Base-by-base conservation (phyloP, 2,113 vertebrate species). In the Lanius ludovicianus region DNA sequence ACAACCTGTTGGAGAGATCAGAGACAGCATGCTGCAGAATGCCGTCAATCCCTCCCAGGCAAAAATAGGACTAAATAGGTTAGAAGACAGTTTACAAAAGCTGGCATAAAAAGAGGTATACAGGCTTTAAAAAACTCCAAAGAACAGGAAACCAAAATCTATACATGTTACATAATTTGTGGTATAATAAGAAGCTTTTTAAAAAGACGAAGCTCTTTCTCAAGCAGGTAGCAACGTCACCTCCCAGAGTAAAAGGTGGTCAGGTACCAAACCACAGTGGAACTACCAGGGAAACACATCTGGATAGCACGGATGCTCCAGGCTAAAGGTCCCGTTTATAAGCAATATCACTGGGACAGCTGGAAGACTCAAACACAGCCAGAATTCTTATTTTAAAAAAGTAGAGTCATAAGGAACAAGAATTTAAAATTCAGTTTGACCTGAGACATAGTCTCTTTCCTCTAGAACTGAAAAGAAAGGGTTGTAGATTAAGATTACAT, bases 41-140 rank as follows among this genome's bases (percentile, higher is more conserved):
- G 76, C 71, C 0, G 2, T 49, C 82, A 67, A 33, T 70, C 74
- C 60, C 90, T 93, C 44, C 68, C 63, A 93, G 87, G 63, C 90
- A 92, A 86, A 96, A 91, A 19, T 3, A 91, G 50, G 52, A 70
- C 65, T 84, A 94, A 94, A 91, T 59, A 86, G 69, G 44, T 67
- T 86, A 64, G 65, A 89, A 88, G 75, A 64, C 39, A 88, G 68
- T 56, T 93, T 74, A 81, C 25, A 74, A 89, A 96, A 91, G 53
- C 77, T 82, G 41, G 33, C 47, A 68, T 44, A 53, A 81, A 84
- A 60, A 84, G 30, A 88, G 21, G 27, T 10, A 69, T 33, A 53
- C 1, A 17, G 31, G 28, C 67, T 87, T 78, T 2, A 49, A 57
- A 85, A 71, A 53, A 47, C 27, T 25, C 13, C 19, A 57, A 46